A percentile compares a stretch with the other conserved stretches of the same genome.
These are phyloP conservation scores for Harpalus rubripes DNA, from an alignment of 2,888 invertebrate genomes.

Conservation along the genomic window DNA sequence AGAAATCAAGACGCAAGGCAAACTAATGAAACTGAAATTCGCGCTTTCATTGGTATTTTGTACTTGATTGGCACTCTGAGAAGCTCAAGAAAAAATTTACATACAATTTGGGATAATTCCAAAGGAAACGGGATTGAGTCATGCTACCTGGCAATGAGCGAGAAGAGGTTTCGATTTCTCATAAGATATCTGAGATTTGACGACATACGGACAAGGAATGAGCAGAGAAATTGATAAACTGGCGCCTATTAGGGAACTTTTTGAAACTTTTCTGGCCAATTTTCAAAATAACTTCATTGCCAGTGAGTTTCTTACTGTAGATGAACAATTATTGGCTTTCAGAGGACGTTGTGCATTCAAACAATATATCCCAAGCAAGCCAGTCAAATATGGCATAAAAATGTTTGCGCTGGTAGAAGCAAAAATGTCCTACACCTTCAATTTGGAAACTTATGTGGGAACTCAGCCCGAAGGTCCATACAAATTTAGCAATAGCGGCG, in stretches of 20 bases:
- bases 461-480: constrained; percentile 70
- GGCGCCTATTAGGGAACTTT: too few species aligned
- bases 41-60: constrained; percentile 53
- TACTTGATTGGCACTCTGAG: constrained; percentile 32
- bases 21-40: constrained; percentile 50
- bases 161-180: constrained; percentile 68
- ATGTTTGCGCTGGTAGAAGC: constrained; percentile 70
- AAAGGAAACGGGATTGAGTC: constrained; percentile 67
- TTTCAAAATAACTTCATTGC: constrained; percentile 62
- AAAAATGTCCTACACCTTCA: constrained; percentile 69
- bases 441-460: constrained; percentile 71
- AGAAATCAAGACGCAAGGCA: background rate
- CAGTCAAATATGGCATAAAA: constrained; percentile 71
- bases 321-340: constrained; percentile 70
- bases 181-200: constrained; percentile 68
- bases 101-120: constrained; percentile 45
- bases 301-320: constrained; percentile 69
- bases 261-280: too few species aligned
- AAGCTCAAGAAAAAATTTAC: constrained; percentile 32
- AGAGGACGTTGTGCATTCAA: constrained; percentile 70
- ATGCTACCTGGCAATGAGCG: constrained; percentile 48
- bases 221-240: background rate
- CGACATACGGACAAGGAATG: constrained; percentile 61
- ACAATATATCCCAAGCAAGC: constrained; percentile 69
- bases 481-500: background rate